phyloP scores from a whole-genome alignment of 1,140 invertebrate species.

The Stegodyphus mimosarum region DNA sequence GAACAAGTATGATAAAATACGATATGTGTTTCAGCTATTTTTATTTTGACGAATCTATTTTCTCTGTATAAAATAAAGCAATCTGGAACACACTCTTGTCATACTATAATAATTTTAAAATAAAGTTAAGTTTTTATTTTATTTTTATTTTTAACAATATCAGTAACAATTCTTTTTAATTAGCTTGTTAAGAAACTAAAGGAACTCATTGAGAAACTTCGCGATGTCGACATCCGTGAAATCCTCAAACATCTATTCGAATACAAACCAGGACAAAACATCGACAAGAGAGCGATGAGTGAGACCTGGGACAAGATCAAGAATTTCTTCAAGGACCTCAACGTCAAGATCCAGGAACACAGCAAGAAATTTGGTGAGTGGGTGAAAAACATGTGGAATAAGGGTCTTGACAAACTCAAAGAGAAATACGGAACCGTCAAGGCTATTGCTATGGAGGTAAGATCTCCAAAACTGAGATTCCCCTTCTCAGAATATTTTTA shows the following conservation, averaged over 20 bases:
- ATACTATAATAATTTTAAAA: too few species aligned
- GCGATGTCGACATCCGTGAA: neutral
- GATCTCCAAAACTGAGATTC: neutral
- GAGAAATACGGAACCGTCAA: constrained; percentile 44
- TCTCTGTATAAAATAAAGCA: too few species aligned
- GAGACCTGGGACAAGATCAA: constrained; percentile 43
- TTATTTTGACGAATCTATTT: too few species aligned
- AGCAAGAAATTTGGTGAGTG: constrained; percentile 37
- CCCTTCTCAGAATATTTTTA: too few species aligned
- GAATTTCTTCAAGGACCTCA: constrained; percentile 49
- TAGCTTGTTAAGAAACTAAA: constrained; percentile 19
- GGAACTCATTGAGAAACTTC: neutral
- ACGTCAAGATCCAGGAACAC: constrained; percentile 43
- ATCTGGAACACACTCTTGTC: too few species aligned
- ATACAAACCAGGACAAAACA: neutral
- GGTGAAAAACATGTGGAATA: constrained; percentile 41
- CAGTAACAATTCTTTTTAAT: too few species aligned
- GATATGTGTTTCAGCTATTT: too few species aligned
- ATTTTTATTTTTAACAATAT: too few species aligned
- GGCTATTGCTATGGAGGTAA: constrained; percentile 53
- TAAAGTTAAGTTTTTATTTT: too few species aligned
- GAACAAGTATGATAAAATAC: too few species aligned
- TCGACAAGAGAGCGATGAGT: neutral
- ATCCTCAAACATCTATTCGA: constrained; percentile 8
- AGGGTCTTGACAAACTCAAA: constrained; percentile 46